Evolutionary conservation across 1,140 invertebrate genomes (phyloP), one percentile per base, ranked within the genome.

Genomic region (Formica selysi): DNA sequence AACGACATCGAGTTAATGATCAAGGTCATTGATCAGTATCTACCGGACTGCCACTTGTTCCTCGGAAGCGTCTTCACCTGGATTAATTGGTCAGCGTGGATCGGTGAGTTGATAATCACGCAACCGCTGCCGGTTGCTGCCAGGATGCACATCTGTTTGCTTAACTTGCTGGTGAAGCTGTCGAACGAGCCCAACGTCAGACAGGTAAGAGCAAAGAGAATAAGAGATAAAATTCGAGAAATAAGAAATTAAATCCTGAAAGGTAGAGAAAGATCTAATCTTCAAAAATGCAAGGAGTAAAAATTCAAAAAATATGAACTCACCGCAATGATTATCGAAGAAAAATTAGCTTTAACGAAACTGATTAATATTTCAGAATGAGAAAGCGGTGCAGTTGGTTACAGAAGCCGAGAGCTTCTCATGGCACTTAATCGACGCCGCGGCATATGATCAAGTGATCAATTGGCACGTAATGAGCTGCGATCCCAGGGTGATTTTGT

Each of bases 401-500:
- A 93, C 95, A 29, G 96, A 96, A 86, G 96, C 97, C 10, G 96
- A 97, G 90, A 95, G 95, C 74, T 97, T 97, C 93, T 95, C 97
- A 1, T 98, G 97, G 97, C 95, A 96, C 84, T 92, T 96, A 48
- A 94, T 98, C 8, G 97, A 97, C 84, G 96, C 96, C n/a, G 93
- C 94, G 11, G 95, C 96, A 36, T 96, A 97, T 87, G 97, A 97
- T 90, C 96, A 96, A 73, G 95, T 97, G 26, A 95, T 97, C 74
- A 97, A 97, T 91, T 98, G 97, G 97, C 97, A 97, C 86, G 96
- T 98, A 2, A 97, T 97, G 96, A 97, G 96, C 67, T 97, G 97
- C 93, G 97, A 98, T 94, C 96, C 97, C 0, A 94, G 96, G 78
- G 97, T 97, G 86, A 96, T 98, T 48, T 95, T 98, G 3, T 92